These are phyloP conservation scores for Scaptomyza hsui DNA, from an alignment of 1,140 invertebrate species.

Conservation along the genomic window DNA sequence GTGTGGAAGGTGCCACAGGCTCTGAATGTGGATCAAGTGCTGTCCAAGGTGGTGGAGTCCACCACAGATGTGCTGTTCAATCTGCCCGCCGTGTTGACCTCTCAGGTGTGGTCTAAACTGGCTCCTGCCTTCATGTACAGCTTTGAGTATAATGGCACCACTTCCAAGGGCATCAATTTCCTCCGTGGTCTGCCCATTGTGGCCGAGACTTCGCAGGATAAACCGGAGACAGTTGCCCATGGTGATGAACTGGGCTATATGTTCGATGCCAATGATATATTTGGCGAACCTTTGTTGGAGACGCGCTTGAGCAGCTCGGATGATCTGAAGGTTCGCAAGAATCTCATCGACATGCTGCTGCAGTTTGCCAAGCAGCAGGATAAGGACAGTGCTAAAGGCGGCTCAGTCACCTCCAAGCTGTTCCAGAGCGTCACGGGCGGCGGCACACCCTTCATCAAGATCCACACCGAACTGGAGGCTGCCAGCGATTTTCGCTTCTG, in stretches of 20 bases:
- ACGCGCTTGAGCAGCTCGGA: constrained; percentile 82
- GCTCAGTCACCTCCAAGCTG: constrained; percentile 68
- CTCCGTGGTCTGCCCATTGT: constrained; percentile 87
- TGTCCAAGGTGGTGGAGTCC: constrained; percentile 83
- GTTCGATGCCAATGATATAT: constrained; percentile 87
- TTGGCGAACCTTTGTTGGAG: constrained; percentile 85
- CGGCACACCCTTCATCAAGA: constrained; percentile 86
- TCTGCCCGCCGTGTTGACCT: constrained; percentile 89
- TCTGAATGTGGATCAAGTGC: constrained; percentile 67
- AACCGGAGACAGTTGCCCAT: constrained; percentile 85
- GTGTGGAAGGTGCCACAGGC: constrained; percentile 73
- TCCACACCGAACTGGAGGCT: constrained; percentile 84
- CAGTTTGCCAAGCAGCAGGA: constrained; percentile 86
- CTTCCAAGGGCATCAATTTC: constrained; percentile 86
- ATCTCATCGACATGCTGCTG: constrained; percentile 87
- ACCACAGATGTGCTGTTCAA: constrained; percentile 89
- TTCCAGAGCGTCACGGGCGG: constrained; percentile 84
- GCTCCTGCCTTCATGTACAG: constrained; percentile 88
- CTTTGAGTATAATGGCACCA: constrained; percentile 88
- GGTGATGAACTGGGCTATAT: constrained; percentile 89
- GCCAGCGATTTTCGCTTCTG: constrained; percentile 86
- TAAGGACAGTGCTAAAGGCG: not conserved
- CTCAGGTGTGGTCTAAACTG: constrained; percentile 86
- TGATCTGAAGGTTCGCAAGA: constrained; percentile 87
- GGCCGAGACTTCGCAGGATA: constrained; percentile 69